Evolutionary conservation across 2,888 invertebrate species (phyloP).

Genomic region (Ormyrus pomaceus): DNA sequence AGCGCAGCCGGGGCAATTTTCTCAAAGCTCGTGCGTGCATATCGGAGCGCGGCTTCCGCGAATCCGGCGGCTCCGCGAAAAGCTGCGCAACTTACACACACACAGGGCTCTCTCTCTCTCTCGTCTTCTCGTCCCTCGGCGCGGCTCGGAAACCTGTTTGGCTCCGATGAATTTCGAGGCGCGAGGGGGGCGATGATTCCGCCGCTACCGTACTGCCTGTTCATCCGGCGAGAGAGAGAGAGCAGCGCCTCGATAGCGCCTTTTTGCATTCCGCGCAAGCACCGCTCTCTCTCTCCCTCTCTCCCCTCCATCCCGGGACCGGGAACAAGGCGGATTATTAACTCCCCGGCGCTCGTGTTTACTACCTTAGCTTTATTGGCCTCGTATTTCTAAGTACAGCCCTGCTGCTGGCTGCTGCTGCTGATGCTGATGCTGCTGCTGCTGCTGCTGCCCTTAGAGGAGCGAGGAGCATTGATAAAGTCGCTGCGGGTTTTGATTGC

Average conservation of each 20-base stretch:
- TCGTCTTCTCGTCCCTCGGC: not conserved
- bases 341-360: conserved; percentile 54
- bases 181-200: conserved; percentile 39
- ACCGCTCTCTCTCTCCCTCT: conserved; percentile 52
- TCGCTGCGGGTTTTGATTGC: conserved; percentile 35
- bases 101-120: not conserved
- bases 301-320: not conserved
- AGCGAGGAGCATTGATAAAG: conserved; percentile 35
- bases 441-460: not conserved
- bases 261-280: conserved; percentile 66
- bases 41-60: too few species aligned
- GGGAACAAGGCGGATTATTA: conserved; percentile 61
- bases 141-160: conserved; percentile 35
- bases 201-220: conserved; percentile 31
- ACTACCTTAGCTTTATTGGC: conserved; percentile 56
- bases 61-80: too few species aligned
- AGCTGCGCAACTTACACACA: too few species aligned
- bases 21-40: too few species aligned
- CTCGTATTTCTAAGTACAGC: conserved; percentile 54
- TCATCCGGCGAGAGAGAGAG: conserved; percentile 24
- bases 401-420: not conserved
- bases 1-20: not conserved
- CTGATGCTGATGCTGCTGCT: not conserved
- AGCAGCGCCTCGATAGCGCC: conserved; percentile 52
- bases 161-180: conserved; percentile 47